These are phyloP conservation scores for Halcyon smyrnensis DNA, from an alignment of 2,797 vertebrate genomes.

Conservation along the genomic window DNA sequence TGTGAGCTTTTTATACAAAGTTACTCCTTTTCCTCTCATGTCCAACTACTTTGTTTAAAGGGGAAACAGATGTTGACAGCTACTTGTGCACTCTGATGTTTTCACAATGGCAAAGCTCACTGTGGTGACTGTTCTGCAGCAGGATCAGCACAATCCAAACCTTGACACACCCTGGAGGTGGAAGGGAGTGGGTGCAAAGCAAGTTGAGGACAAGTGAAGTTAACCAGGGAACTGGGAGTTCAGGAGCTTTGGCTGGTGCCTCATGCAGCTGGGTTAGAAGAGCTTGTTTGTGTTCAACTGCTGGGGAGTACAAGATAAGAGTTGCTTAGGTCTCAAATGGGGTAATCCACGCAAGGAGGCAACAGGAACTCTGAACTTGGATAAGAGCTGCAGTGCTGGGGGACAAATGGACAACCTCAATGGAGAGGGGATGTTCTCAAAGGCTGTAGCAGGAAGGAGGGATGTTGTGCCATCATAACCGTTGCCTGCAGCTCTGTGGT, in stretches of 20 bases:
- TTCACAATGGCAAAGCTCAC: not conserved
- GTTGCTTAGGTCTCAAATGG: not conserved
- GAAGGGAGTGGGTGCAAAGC: not conserved
- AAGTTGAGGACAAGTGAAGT: not conserved
- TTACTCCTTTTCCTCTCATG: not conserved
- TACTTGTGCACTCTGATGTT: rapidly evolving
- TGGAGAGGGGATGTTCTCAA: not conserved
- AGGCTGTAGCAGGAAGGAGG: not conserved
- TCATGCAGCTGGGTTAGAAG: not conserved
- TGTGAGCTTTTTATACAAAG: not conserved
- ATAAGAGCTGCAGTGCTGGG: not conserved
- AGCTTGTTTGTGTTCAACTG: not conserved
- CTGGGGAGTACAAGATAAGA: rapidly evolving
- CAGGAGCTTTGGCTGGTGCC: not conserved
- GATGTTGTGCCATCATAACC: rapidly evolving
- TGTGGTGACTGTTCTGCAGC: not conserved
- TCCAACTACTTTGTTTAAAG: not conserved
- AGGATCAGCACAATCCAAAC: not conserved
- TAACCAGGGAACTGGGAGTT: not conserved
- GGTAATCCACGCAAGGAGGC: not conserved
- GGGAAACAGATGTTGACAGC: not conserved
- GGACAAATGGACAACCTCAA: not conserved
- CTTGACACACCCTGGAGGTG: not conserved
- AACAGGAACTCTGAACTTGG: not conserved
- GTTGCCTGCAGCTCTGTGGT: not conserved